Evolutionary conservation across 2,113 vertebrate species (phyloP), one percentile per base, ranked within the genome.

Genomic region (Taurulus bubalis): DNA sequence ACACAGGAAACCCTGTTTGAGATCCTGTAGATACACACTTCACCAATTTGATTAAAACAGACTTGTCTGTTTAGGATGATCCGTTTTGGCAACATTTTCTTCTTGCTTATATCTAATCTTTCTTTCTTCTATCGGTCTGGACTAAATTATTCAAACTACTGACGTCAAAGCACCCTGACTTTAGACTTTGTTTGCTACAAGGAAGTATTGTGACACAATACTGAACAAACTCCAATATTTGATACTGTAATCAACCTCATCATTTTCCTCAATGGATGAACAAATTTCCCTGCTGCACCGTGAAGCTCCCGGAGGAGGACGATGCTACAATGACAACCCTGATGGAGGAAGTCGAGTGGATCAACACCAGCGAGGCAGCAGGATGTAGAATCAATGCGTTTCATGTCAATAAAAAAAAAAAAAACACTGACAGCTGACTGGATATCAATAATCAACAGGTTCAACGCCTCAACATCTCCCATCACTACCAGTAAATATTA

Each of bases 361-460:
- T 72, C 71, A 72, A 30, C 24, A 0, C 18, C 22, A 66, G 24
- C 20, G 8, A 28, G 22, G 49, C 36, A 3, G 24, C 34, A 38
- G 16, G n/a, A 32, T 26, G 59, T 28, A 16, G 40, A 60, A 80
- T 83, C 51, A 1, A 80, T 85, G 58, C 32, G 4, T 32, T 75
- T 42, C n/a, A 47, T 38, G 76, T 85, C 63, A 40, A n/a, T n/a
- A n/a, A n/a, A n/a, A 30, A 26, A 42, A 28, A 22, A 59, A 59
- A 30, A 30, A 26, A 34, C 28, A 22, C 15, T 28, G 70, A 71
- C 60, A 74, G 30, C 49, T 26, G 60, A 75, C n/a, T 38, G 24
- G 60, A 77, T 51, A 62, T 73, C 77, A 66, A 77, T 77, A 69
- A 77, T 77, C 72, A 53, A 40, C 69, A 55, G 0, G 47, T 73